A percentile compares a stretch with the other conserved stretches of the same genome.
These are phyloP conservation scores for Henricia sp. DNA, from an alignment of 53 echinoderm and acorn worm species.

Conservation along the genomic window DNA sequence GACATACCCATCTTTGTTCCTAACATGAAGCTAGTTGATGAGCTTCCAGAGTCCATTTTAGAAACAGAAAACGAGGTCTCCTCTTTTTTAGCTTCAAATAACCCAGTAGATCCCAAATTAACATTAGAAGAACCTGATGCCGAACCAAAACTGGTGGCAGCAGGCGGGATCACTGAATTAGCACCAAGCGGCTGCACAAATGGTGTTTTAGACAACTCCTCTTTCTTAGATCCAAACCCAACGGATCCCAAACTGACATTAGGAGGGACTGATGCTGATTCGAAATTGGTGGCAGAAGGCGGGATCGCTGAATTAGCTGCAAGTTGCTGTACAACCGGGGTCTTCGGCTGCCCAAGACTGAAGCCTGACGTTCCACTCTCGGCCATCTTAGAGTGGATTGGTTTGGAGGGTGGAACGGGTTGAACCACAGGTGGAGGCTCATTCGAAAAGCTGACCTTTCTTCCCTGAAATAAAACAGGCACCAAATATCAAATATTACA, in stretches of 20 bases:
- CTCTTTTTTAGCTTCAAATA: constrained; percentile 37
- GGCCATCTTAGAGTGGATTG: background rate
- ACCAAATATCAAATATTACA: background rate
- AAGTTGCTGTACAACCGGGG: constrained; percentile 16
- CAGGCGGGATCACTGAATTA: constrained; percentile 31
- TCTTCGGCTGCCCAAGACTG: background rate
- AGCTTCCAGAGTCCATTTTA: background rate
- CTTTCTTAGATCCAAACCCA: constrained; percentile 22
- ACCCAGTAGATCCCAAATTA: background rate
- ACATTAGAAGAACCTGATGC: background rate
- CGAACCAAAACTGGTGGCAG: constrained; percentile 19
- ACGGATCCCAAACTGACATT: background rate
- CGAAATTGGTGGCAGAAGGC: constrained; percentile 26
- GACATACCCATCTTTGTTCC: background rate
- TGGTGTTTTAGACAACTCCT: too few relatives aligned
- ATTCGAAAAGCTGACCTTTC: constrained; percentile 30
- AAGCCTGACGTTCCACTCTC: background rate
- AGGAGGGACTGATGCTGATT: background rate
- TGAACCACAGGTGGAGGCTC: constrained; percentile 26
- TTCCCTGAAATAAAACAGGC: constrained; percentile 6
- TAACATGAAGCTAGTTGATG: background rate
- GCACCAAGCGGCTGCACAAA: too few relatives aligned
- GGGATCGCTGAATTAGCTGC: constrained; percentile 16
- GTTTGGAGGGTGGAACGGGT: constrained; percentile 28
- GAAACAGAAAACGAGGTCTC: background rate